Base-by-base conservation (phyloP, 2,113 vertebrate species). In the Microcebus griseorufus region DNA sequence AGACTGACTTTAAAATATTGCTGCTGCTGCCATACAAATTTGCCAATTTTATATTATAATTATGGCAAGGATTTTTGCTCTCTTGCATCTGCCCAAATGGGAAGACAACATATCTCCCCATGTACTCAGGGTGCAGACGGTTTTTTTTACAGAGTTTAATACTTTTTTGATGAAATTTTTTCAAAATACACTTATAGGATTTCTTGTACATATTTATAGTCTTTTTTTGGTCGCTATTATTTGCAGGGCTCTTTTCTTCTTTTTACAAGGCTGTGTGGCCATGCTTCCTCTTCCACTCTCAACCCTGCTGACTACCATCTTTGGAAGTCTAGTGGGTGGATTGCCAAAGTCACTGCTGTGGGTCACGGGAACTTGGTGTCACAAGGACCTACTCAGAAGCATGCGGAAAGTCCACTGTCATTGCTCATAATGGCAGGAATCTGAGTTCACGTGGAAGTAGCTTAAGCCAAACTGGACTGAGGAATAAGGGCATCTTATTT, bases 281-380 rank as follows among this genome's bases (percentile, higher is more conserved):
- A 29, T 27, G 0, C 3, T 73, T 62, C 3, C 2, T 1, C 2
- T 70, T 51, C 16, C 5, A 5, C 20, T 14, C 12, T 6, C 22
- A 16, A 76, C 4, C 5, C 4, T 34, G 20, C 4, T 2, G 2
- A 2, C 10, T 2, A 7, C 9, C 8, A 29, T 13, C 16, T 1
- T 4, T 14, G 51, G n/a, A 20, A 62, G 0, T 60, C 23, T n/a
- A n/a, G 37, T 18, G 7, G 23, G 32, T 23, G 32, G 11, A 11
- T 20, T 22, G 34, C 5, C 29, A 69, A 62, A 23, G 12, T 60
- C 79, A 42, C 42, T 29, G 32, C 64, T 55, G 4, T 12, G 29
- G 13, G 53, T 37, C 62, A 42, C 53, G 17, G 27, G 37, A 27
- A 70, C 51, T 18, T 89, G 73, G 58, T 10, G 16, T 22, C 3